Base-by-base conservation (phyloP, 2,113 vertebrate genomes). In the Bujurquina vittata region DNA sequence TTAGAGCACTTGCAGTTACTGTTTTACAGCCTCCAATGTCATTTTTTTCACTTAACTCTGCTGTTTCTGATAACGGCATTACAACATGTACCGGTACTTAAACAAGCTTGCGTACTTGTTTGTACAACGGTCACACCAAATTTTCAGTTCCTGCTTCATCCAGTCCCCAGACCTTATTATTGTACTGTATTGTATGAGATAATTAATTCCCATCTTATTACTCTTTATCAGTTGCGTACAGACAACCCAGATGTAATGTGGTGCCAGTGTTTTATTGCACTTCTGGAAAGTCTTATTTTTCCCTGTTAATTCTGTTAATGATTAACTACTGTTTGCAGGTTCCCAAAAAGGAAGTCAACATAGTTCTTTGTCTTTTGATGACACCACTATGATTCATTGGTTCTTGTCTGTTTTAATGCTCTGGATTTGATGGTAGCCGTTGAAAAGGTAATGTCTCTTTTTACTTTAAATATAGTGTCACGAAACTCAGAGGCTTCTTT, bases 291-390 rank as follows among this genome's bases (percentile, higher is more conserved):
- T 46, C 17, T n/a, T 20, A 69, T 52, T 72, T 46, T 20, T 7
- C 5, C 10, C 17, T 3, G 2, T 72, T 72, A 72, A 9, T 3
- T 22, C 14, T 23, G 72, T 87, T 81, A 86, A 5, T 87, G 37
- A 22, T 84, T 86, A 77, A 80, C 79, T 46, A 60, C 22, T 88
- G 33, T 79, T 84, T 89, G 58, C 3, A 7, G 18, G 55, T 15
- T 14, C 46, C n/a, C 8, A 4, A 52, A 31, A 77, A 80, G 22
- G 77, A 80, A 62, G 40, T 69, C 10, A 35, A 35, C 4, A 49
- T 10, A 23, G 4, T 20, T 3, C 17, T 31, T 20, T 20, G 10
- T 49, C 18, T 49, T 3, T 2, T 3, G 17, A 1, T 0, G 0
- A 43, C 23, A 29, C 9, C 10, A 4, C 5, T 2, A 0, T 52